Evolutionary conservation across 2,888 invertebrate genomes (phyloP).

Genomic region (Protonemura montana): DNA sequence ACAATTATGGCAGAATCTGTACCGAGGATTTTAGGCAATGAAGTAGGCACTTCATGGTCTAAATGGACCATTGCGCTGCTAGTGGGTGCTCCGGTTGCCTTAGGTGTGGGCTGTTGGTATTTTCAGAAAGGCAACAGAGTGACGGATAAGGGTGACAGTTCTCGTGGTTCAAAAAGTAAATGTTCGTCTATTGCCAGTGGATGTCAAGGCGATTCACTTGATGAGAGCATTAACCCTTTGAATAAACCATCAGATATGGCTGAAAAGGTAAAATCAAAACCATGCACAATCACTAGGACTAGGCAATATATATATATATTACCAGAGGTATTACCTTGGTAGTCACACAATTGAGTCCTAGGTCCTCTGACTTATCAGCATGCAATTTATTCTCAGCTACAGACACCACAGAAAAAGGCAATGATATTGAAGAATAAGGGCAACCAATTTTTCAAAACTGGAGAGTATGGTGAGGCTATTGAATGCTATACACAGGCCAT

Average conservation of each 20-base stretch:
- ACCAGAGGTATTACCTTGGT: not conserved
- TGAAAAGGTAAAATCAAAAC: not conserved
- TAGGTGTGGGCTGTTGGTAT: constrained; percentile 83
- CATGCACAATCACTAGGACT: not conserved
- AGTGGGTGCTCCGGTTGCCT: constrained; percentile 82
- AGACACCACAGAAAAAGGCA: constrained; percentile 75
- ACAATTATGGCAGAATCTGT: not conserved
- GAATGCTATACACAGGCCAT: constrained; percentile 91
- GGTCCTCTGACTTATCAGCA: constrained; percentile 21
- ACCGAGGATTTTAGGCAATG: constrained; percentile 30
- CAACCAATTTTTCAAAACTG: constrained; percentile 83
- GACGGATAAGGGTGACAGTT: not conserved
- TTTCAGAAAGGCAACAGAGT: constrained; percentile 57
- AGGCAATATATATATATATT: no score
- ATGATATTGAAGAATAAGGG: constrained; percentile 86
- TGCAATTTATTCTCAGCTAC: constrained; percentile 49
- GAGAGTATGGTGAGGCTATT: constrained; percentile 92
- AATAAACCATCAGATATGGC: not conserved
- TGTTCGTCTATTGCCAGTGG: not conserved
- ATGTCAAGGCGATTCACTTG: not conserved
- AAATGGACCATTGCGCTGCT: constrained; percentile 89
- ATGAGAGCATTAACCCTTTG: not conserved
- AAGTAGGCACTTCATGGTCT: constrained; percentile 52
- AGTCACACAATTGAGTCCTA: no score
- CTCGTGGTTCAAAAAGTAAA: not conserved